Evolutionary conservation across 2,888 invertebrate species (phyloP), one percentile per base, ranked within the genome.

Genomic region (Stenodema calcarata): DNA sequence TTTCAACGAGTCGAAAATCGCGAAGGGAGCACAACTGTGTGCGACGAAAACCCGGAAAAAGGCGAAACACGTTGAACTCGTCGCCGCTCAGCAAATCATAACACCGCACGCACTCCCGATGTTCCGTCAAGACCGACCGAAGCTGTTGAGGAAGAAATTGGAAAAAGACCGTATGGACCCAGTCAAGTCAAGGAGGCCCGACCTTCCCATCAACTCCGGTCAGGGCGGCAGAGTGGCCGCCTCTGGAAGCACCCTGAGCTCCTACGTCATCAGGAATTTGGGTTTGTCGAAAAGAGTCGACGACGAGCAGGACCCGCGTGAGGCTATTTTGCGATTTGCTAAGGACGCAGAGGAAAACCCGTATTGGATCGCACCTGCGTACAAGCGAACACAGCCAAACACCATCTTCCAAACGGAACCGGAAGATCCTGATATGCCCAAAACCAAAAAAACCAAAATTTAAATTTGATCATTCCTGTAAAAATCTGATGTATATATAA

Each of bases 291-390:
- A 98, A 90, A 93, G 96, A 75, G 95, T 97, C 0, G 95, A 98
- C 90, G 97, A 98, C 91, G 97, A 97, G 90, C 92, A 94, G 89
- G 98, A 99, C 92, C 98, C 99, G 0, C 93, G 99, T 80, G 98
- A 98, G 90, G 99, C 99, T 1, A 98, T 99, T 89, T 92, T 99
- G 87, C 96, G 97, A 89, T 98, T 95, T 91, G 99, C 99, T 0
- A 97, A 98, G 90, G 98, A 97, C 1, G 99, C 98, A 0, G 98
- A 94, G 79, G 97, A 98, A 90, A 97, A 99, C 93, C 99, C 99
- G 0, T 98, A 97, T 90, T 99, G 98, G 98, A 96, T 98, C 50
- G 95, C 97, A 0, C 98, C 97, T 0, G 98, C 98, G 0, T 98
- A 98, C 90, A 94, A 95, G 79, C 95, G 95, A 90, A 98, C 97